phyloP scores from a whole-genome alignment of 2,113 vertebrate species.

The Cyprinus carpio region DNA sequence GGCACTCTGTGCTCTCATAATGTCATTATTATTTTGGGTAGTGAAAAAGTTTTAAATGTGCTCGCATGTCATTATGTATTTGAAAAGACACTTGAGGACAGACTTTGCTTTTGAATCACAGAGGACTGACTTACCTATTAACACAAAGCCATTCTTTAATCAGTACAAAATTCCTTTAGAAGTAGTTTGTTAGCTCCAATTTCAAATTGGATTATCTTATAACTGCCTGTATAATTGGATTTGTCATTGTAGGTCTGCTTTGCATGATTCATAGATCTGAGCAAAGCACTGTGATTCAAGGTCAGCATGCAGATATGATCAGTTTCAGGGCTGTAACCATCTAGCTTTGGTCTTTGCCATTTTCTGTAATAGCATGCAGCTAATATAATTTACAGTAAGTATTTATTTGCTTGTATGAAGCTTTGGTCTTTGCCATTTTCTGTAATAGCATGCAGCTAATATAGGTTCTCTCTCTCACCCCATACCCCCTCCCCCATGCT shows the following conservation, averaged over 20 bases:
- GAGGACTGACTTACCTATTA: conserved; percentile 30
- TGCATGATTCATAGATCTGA: conserved; percentile 8
- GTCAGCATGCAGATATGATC: background rate
- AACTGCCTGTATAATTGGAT: conserved; percentile 32
- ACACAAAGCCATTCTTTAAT: conserved; percentile 30
- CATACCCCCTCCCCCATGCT: too few relatives aligned
- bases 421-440: too few relatives aligned
- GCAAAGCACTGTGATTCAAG: conserved; percentile 9
- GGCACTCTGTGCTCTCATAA: conserved; percentile 4
- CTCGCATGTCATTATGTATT: conserved; percentile 9
- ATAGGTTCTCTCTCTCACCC: too few relatives aligned
- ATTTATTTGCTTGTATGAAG: too few relatives aligned
- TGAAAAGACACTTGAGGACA: conserved; percentile 30
- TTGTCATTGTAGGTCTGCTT: background rate
- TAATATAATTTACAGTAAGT: too few relatives aligned
- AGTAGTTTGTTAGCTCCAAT: conserved; percentile 24
- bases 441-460: too few relatives aligned
- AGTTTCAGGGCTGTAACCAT: background rate
- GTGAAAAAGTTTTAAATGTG: background rate
- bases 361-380: too few relatives aligned
- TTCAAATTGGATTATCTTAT: conserved; percentile 50
- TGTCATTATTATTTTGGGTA: background rate
- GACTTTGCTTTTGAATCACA: conserved; percentile 33
- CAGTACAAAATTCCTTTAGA: conserved; percentile 6
- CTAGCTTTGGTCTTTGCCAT: too few relatives aligned